phyloP scores from a whole-genome alignment of 2,797 vertebrate genomes.

The Eospalax fontanierii region DNA sequence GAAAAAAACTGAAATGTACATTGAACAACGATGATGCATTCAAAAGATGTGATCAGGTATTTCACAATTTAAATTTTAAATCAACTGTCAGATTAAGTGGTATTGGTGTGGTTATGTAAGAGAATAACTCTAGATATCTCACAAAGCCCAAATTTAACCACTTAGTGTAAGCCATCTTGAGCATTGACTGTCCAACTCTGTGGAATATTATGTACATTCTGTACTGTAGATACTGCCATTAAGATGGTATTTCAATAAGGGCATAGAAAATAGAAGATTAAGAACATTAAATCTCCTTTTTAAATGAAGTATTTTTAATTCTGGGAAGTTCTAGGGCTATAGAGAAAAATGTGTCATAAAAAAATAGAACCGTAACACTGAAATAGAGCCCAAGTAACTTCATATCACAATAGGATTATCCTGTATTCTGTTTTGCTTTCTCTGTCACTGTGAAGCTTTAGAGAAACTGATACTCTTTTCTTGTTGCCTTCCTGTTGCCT shows the following conservation, averaged over 20 bases:
- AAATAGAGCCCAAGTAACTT: neutral
- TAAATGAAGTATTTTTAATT: neutral
- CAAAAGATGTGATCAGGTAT: neutral
- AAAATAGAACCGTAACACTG: too few relatives aligned
- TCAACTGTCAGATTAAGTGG: neutral
- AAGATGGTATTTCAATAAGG: too few relatives aligned
- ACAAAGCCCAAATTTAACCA: neutral
- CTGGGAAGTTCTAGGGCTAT: neutral
- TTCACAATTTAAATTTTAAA: conserved; percentile 14
- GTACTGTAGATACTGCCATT: too few relatives aligned
- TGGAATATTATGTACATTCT: fast-evolving
- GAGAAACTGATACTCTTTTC: neutral
- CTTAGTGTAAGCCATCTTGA: neutral
- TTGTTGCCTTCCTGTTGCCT: neutral
- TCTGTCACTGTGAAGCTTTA: neutral
- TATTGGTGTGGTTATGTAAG: neutral
- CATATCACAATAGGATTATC: neutral
- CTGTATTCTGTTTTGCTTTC: neutral
- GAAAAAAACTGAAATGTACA: neutral
- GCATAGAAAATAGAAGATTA: neutral
- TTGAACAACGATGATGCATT: neutral
- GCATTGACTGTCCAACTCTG: neutral
- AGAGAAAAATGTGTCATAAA: neutral
- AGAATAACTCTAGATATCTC: neutral
- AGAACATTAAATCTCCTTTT: neutral